Conservation (phyloP, 2,888 invertebrate species). For the Ophioninae sp. region DNA sequence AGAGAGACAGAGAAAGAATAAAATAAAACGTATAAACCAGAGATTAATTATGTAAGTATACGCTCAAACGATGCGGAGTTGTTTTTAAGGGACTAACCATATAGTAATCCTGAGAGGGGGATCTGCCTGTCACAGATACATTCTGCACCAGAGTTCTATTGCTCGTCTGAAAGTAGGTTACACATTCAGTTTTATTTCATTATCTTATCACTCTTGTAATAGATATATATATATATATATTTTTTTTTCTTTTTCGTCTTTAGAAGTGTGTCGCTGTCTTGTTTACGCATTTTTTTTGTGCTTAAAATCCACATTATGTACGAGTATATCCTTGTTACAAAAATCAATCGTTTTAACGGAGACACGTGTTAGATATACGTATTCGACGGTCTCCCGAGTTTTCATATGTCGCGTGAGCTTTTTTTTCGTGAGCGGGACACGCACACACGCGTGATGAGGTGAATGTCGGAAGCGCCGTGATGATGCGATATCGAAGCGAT, state of each 20-base stretch:
- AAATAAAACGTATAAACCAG: conserved; percentile 73
- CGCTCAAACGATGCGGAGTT: conserved; percentile 81
- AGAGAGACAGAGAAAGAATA: conserved; percentile 43
- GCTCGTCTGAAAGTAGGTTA: conserved; percentile 82
- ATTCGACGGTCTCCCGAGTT: conserved; percentile 25
- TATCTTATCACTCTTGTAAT: conserved; percentile 68
- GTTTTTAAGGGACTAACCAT: conserved; percentile 81
- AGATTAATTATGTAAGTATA: conserved; percentile 78
- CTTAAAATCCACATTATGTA: conserved; percentile 24
- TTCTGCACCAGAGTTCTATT: conserved; percentile 82
- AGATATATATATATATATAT: conserved; percentile 21
- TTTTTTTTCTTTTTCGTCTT: conserved; percentile 54
- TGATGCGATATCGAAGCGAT: conserved; percentile 57
- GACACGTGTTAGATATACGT: not conserved
- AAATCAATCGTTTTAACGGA: not conserved
- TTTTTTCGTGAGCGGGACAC: conserved; percentile 8
- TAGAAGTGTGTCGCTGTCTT: conserved; percentile 62
- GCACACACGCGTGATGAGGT: conserved; percentile 14
- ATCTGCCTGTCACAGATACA: conserved; percentile 82
- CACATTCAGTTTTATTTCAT: conserved; percentile 80
- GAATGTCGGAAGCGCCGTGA: conserved; percentile 54
- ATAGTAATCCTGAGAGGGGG: conserved; percentile 81
- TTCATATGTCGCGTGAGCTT: conserved; percentile 2
- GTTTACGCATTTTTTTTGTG: conserved; percentile 51
- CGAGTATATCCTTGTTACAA: not conserved